Base-by-base conservation (phyloP, 1,140 invertebrate genomes). In the Lethocerus indicus region DNA sequence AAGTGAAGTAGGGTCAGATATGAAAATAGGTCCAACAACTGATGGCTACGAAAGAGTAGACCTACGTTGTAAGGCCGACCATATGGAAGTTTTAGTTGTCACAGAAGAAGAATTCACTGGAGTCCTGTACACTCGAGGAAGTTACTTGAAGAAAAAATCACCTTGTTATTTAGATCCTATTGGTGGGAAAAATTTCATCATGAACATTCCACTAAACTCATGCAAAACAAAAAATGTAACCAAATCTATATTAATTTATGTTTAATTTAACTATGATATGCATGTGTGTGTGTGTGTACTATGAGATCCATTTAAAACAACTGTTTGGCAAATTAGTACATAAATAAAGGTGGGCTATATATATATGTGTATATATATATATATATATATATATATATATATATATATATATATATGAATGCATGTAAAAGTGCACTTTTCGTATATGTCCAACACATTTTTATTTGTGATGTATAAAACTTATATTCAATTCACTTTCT, bases 101-200 rank as follows among this genome's bases (percentile, higher is more conserved):
- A 72, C 69, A 1, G 67, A 71, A 9, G 65, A 74, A 14, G 68
- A 73, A 29, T 76, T 77, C 56, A 64, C 65, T 3, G 75, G 75
- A 2, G 73, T 76, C 0, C 70, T 77, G 60, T 77, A 76, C 53
- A 76, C 73, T 0, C 64, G 71, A 44, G 73, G 73, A 16, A 75
- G 67, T 49, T 67, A 75, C 57, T 65, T 70, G n/a, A 67, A 68
- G 55, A 58, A 70, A 16, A 56, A 64, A 2, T n/a, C 26, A 21
- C 67, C 72, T 0, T 77, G 74, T 54, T 76, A 73, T 54, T 55
- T 74, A 12, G 68, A 76, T 52, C 65, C 71, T 1, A 57, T 53
- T 18, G 58, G 49, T 40, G 65, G 67, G 24, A 63, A 66, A 32
- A 63, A 64, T 16, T 66, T 75, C 47, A 67, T 67, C 26, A 67